Base-by-base conservation (phyloP, 1,140 invertebrate genomes). In the Glomeris maerens region DNA sequence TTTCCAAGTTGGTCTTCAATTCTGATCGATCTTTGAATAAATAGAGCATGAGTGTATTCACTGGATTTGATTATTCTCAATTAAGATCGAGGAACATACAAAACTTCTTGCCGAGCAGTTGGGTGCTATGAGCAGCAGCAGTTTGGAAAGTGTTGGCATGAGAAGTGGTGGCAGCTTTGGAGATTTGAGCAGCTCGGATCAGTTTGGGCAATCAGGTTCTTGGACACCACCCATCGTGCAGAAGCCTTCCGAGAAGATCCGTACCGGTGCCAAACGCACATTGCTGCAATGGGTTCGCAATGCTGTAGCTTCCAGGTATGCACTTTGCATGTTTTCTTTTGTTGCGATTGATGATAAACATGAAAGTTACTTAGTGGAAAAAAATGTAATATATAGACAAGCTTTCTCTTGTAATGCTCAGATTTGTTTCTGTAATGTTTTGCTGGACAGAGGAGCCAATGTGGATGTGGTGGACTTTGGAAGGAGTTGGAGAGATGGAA, bases 31-130 rank as follows among this genome's bases (percentile, higher is more conserved):
- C 67, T 64, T 65, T 59, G 65, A 53, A 52, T 64, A 62, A 67
- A 71, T 71, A 66, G 68, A 68, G n/a, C n/a, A n/a, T n/a, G n/a
- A n/a, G n/a, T n/a, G n/a, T n/a, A n/a, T n/a, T n/a, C n/a, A n/a
- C n/a, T n/a, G n/a, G n/a, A n/a, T n/a, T n/a, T n/a, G n/a, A n/a
- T n/a, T n/a, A n/a, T n/a, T n/a, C n/a, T n/a, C n/a, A n/a, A n/a
- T 59, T 50, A 70, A 95, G 91, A 95, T 95, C 70, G 90, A 95
- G 75, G 90, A 95, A 70, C 93, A 92, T 64, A 89, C 89, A 57
- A 77, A 83, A 61, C 82, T 84, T 55, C 71, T 94, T 59, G 60
- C 59, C 51, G 84, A 91, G 65, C 86, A 89, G 64, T 72, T 91
- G 56, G 80, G 80, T 41, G 83, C 84, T 52, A 77, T 80, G 56